Base-by-base conservation (phyloP, 2,888 invertebrate species). In the Ferrisia virgata region DNA sequence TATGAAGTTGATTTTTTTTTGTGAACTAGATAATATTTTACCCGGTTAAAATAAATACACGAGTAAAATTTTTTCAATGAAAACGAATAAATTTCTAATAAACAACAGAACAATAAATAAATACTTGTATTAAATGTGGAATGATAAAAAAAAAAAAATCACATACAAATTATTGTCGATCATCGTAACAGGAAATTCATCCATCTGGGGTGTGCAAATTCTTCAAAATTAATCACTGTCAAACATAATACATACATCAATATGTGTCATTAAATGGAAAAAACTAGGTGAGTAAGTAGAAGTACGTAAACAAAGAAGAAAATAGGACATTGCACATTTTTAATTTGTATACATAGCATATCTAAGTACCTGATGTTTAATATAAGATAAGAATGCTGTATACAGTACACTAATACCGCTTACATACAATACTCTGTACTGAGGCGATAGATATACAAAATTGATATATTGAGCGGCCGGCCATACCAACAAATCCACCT, bases 391-490 rank as follows among this genome's bases (percentile, higher is more conserved):
- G 13, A 72, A 72, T 13, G 72, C 31, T 8, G 72, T 33, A 18
- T 72, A 72, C 33, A 72, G n/a, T 2, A 72, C 72, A 36, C 72
- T 72, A 5, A 72, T 33, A 18, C n/a, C 31, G 36, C 72, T 72
- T 33, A 72, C 72, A 33, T 72, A 72, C n/a, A 72, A 18, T 15
- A 72, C 72, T 36, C 72, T 72, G 5, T 15, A 33, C 4, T 72
- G 72, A n/a, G 72, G 33, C 72, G 72, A 33, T 25, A 72, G 33
- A 33, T 72, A 33, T 3, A 33, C 6, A 72, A 72, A 72, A 72
- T 72, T 72, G 33, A 72, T 72, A 25, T 72, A 72, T 72, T 72
- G 72, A 31, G 72, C 72, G n/a, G n/a, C 72, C n/a, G 72, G 72
- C 72, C 72, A 72, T 72, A 72, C 5, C 13, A 72, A 33, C n/a